Evolutionary conservation across 2,797 vertebrate species (phyloP), one percentile per base, ranked within the genome.

Genomic region (Staurois parvus): DNA sequence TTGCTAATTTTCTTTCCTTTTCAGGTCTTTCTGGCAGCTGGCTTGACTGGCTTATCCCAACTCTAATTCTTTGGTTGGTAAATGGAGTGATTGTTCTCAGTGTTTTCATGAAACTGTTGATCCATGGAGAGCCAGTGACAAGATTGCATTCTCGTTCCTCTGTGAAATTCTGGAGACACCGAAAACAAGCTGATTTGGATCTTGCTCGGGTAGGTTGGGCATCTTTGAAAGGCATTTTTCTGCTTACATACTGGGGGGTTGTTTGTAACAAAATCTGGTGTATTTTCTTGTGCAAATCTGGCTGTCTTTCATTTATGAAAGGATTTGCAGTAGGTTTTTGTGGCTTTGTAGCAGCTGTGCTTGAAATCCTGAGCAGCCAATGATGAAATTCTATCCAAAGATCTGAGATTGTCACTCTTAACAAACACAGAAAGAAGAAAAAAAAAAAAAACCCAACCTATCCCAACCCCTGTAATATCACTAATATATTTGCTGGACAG

Each of bases 91-190:
- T 98, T 3, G 96, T 98, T 0, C 95, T 99, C 89, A 99, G 97
- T 0, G 98, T 99, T 80, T 98, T 98, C 15, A 93, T 98, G 85
- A 96, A 98, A 87, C 96, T 99, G 62, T 94, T 99, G 19, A 97
- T 98, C 91, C 95, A 98, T 0, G 99, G 98, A 90, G 98, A 99
- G 87, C 98, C 98, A 0, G 96, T 99, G 88, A 97, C 97, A 3
- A 96, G 93, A 9, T 95, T 98, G 6, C 98, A 99, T 89, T 99
- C 98, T 0, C 96, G 96, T 3, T 97, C 97, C 0, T 99, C 98
- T 0, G 96, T 99, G 84, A 96, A 95, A 0, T 99, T 99, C 93
- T 99, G 98, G 98, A 96, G 98, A 85, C 97, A 99, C 88, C 96
- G 97, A 89, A 99, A 99, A 87, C 98, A 99, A 79, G 98, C 98